A percentile compares a stretch with the other conserved stretches of the same genome.
These are phyloP conservation scores for Taenaris catops DNA, from an alignment of 2,888 invertebrate genomes.

Conservation along the genomic window DNA sequence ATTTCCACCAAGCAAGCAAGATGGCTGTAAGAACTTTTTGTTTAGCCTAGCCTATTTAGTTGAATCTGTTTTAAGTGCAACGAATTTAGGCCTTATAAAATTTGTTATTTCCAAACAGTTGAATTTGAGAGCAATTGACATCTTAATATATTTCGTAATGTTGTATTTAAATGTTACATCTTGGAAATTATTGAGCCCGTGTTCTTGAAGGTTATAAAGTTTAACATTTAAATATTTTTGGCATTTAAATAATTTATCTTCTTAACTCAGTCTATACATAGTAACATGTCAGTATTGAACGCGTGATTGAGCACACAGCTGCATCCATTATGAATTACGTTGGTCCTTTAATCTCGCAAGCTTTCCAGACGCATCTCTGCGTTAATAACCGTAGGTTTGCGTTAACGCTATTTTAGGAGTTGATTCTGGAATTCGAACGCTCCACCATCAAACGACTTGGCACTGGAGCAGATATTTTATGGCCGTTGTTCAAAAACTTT, in stretches of 20 bases:
- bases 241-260: too few relatives aligned
- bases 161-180: too few relatives aligned
- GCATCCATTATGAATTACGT: slow-evolving; percentile 16
- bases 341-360: slow-evolving; percentile 35
- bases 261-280: slow-evolving; percentile 5
- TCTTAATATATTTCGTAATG: too few relatives aligned
- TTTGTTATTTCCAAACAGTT: too few relatives aligned
- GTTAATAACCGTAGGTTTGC: slow-evolving; percentile 47
- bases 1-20: slow-evolving; percentile 35
- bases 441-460: slow-evolving; percentile 65
- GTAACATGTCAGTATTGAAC: slow-evolving; percentile 6
- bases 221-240: too few relatives aligned
- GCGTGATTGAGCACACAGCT: slow-evolving; percentile 27
- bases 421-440: slow-evolving; percentile 66
- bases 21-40: slow-evolving; percentile 58
- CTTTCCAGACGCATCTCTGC: slow-evolving; percentile 44
- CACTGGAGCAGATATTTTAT: slow-evolving; percentile 70
- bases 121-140: too few relatives aligned
- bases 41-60: background rate
- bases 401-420: slow-evolving; percentile 64
- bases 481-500: slow-evolving; percentile 55
- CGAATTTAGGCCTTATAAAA: too few relatives aligned
- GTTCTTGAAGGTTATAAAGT: too few relatives aligned
- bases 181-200: too few relatives aligned
- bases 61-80: background rate